Conservation (phyloP, 1,140 invertebrate genomes). For the Thalassaphorura encarpata region DNA sequence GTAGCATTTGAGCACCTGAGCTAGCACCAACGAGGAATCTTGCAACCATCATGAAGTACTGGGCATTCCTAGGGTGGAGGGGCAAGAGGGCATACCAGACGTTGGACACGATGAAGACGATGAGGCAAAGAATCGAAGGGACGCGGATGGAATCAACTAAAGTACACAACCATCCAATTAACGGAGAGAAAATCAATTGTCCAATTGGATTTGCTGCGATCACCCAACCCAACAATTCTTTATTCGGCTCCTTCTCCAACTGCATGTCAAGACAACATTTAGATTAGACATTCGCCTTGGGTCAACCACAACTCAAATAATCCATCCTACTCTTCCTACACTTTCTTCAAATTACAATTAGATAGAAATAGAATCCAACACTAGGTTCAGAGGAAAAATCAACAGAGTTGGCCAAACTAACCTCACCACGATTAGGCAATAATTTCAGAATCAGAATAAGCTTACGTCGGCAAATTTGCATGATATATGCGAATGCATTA, state of each 20-base stretch:
- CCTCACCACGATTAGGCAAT: too few species aligned
- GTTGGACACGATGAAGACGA: constrained; percentile 64
- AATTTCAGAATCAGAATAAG: too few species aligned
- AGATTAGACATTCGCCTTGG: not conserved
- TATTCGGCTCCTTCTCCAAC: constrained; percentile 63
- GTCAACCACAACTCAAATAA: not conserved
- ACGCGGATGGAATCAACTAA: constrained; percentile 55
- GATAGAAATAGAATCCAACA: not conserved
- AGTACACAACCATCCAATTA: constrained; percentile 78
- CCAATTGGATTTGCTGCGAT: constrained; percentile 79
- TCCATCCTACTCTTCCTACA: not conserved
- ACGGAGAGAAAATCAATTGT: constrained; percentile 76
- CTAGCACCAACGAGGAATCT: constrained; percentile 75
- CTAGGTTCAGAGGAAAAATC: not conserved
- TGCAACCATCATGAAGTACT: constrained; percentile 61
- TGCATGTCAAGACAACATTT: constrained; percentile 39
- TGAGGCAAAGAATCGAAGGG: constrained; percentile 59
- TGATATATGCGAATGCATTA: too few species aligned
- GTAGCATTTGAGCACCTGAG: constrained; percentile 53
- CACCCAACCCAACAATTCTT: constrained; percentile 72
- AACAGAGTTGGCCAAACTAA: not conserved
- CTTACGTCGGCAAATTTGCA: too few species aligned
- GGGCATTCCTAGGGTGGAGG: constrained; percentile 40
- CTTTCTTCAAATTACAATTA: not conserved
- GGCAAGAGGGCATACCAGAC: constrained; percentile 60